phyloP scores from a whole-genome alignment of 2,113 vertebrate species.

The Aplodontia rufa region DNA sequence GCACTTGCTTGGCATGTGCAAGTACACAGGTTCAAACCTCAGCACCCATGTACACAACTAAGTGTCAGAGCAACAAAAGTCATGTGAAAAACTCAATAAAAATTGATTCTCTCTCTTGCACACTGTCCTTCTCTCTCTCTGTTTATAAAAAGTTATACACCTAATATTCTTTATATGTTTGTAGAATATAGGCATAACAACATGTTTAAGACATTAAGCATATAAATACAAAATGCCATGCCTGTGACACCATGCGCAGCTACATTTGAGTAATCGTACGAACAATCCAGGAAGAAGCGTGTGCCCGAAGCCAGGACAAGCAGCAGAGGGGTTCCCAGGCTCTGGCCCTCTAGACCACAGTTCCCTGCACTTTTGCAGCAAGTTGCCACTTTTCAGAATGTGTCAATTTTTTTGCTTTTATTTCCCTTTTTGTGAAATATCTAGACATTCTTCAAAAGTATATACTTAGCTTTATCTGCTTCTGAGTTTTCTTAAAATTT shows the following conservation, averaged over 20 bases:
- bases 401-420: neutral
- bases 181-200: neutral
- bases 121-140: too few species aligned
- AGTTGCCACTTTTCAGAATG: neutral
- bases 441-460: neutral
- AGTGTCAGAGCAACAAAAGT: too few species aligned
- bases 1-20: too few species aligned
- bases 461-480: neutral
- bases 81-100: too few species aligned
- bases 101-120: too few species aligned
- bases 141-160: too few species aligned
- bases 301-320: neutral
- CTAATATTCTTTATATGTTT: neutral
- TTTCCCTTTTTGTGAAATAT: neutral
- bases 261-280: neutral
- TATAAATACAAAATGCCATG: neutral
- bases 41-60: too few species aligned
- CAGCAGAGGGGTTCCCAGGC: neutral
- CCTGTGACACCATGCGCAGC: neutral
- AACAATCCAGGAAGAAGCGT: neutral
- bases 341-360: fast-evolving
- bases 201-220: neutral
- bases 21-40: too few species aligned
- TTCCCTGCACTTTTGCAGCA: neutral
- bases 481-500: neutral